These are phyloP conservation scores for Huso huso DNA, from an alignment of 2,797 vertebrate genomes.

Conservation along the genomic window DNA sequence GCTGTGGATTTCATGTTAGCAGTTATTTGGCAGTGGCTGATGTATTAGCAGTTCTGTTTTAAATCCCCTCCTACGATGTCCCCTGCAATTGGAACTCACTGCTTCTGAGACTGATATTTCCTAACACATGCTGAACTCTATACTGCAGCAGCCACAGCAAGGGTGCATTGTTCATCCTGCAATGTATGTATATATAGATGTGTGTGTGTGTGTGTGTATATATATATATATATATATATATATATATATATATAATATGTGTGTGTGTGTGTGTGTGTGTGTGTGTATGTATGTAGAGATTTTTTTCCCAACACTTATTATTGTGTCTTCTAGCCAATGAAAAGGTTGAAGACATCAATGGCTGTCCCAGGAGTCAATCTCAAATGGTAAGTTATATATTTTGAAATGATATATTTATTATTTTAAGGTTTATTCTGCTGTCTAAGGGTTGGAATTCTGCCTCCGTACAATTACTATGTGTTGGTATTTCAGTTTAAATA, in stretches of 20 bases:
- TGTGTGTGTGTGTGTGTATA: no score
- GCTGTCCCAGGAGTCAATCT: conserved; percentile 90
- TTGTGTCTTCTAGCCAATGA: conserved; percentile 81
- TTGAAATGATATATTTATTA: no score
- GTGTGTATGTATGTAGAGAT: no score
- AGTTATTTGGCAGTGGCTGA: conserved; percentile 73
- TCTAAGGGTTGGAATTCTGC: no score
- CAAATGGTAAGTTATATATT: conserved; percentile 84
- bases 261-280: no score
- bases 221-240: not conserved
- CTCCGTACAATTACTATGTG: no score
- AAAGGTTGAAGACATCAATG: conserved; percentile 97
- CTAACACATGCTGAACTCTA: not conserved
- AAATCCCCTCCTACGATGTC: conserved; percentile 41
- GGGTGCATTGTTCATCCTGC: no score
- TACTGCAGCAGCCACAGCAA: not conserved
- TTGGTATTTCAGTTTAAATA: no score
- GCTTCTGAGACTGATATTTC: not conserved
- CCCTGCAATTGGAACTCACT: not conserved
- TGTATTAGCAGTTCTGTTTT: conserved; percentile 69
- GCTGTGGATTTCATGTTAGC: conserved; percentile 78
- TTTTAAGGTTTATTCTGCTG: no score
- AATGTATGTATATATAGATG: not conserved
- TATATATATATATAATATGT: no score
- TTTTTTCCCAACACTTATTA: not conserved